Evolutionary conservation across 2,797 vertebrate genomes (phyloP), one percentile per base, ranked within the genome.

Genomic region (Monodelphis domestica): DNA sequence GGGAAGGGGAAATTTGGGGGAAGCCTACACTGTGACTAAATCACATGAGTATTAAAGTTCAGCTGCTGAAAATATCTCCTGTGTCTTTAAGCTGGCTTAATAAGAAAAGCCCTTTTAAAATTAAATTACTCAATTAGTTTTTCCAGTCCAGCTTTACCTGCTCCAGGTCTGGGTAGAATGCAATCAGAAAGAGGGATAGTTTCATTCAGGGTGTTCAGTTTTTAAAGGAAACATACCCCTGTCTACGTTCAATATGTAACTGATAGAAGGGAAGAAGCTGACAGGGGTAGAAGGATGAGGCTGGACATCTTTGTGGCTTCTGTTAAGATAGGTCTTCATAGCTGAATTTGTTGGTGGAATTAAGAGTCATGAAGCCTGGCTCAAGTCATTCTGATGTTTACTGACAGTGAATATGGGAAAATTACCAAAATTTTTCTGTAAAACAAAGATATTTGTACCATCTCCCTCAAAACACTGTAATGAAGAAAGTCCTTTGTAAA

Each of bases 61-160:
- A 93, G 78, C 56, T 70, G 54, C 17, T 93, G 50, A 93, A 94
- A 96, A 94, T 51, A 88, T 15, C 90, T 59, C 28, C 63, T 84
- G 28, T 38, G 21, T 45, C 38, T 78, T 70, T 70, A 70, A 38
- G 38, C 38, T 78, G 56, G 17, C 12, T 88, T 24, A 92, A 78
- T 88, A 12, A 92, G 45, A 94, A 95, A 95, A 93, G 53, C 52
- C 5, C 53, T 91, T 93, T 93, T 45, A 91, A 95, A 92, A 92
- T 90, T n/a, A 88, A 89, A 94, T 89, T 52, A 59, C 57, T 93
- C 50, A 50, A 93, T 54, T 56, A 89, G 21, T 87, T 93, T n/a
- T 87, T 88, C 95, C 55, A 88, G 54, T 92, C 51, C 11, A 93
- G 50, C n/a, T 95, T 92, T 26, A 92, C n/a, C 57, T 91, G 30